A percentile compares a stretch with the other conserved stretches of the same genome.
Evolutionary conservation across 2,888 invertebrate species (phyloP).

Genomic region (Callinectes sapidus): DNA sequence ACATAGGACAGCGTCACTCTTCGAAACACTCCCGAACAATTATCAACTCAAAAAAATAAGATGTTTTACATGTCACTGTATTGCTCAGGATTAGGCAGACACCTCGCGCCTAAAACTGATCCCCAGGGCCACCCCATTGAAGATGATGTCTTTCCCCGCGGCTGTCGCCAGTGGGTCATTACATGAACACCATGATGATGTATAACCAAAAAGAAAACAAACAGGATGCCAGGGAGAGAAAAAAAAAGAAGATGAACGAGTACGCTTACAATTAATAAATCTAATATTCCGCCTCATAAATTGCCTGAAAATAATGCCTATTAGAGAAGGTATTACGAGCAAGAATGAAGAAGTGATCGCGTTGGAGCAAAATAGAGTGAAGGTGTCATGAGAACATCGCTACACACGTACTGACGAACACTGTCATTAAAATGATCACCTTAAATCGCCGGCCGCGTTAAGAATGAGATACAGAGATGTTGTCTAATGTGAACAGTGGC

Average conservation of each 20-base stretch:
- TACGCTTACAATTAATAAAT: background rate
- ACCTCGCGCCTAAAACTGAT: background rate
- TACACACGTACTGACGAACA: background rate
- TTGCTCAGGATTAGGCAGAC: background rate
- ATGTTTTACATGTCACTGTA: background rate
- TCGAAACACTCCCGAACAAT: background rate
- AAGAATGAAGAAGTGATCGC: too few species aligned
- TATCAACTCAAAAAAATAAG: background rate
- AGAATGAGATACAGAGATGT: background rate
- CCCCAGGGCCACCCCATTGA: background rate
- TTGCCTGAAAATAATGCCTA: background rate
- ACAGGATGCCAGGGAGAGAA: background rate
- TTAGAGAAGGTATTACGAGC: background rate
- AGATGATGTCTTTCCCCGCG: background rate
- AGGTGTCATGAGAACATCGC: background rate
- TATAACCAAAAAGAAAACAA: background rate
- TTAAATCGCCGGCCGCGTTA: background rate
- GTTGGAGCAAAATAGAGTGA: background rate
- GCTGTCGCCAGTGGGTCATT: background rate
- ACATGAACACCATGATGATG: background rate
- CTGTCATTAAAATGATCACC: background rate
- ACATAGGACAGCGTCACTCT: background rate
- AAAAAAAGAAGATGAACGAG: conserved; percentile 1
- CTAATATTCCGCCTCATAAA: background rate
- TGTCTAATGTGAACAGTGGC: background rate